Conservation (phyloP, 2,113 vertebrate genomes). For the Baryphthengus martii region DNA sequence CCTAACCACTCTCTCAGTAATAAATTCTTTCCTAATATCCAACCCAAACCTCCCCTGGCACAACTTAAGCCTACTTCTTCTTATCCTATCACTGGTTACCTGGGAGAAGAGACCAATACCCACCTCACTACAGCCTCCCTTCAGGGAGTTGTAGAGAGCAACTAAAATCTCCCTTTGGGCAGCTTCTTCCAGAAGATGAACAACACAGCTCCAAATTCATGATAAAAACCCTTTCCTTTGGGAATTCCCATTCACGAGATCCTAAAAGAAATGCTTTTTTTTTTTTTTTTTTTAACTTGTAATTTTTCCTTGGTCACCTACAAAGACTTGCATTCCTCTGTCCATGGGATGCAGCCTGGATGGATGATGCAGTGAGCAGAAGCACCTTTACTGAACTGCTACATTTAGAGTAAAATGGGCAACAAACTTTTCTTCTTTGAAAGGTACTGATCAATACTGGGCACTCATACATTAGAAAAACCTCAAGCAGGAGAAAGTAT, state of each 20-base stretch:
- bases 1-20: no score
- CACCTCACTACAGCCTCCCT: no score
- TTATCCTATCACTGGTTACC: no score
- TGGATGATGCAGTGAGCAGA: not conserved
- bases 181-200: slow-evolving; percentile 17
- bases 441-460: not conserved
- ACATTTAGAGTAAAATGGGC: not conserved
- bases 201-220: not conserved
- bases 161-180: no score
- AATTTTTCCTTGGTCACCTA: slow-evolving; percentile 24
- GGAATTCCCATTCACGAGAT: not conserved
- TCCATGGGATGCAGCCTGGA: not conserved
- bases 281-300: slow-evolving; percentile 38
- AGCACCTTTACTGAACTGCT: not conserved
- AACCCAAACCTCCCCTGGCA: no score
- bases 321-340: not conserved
- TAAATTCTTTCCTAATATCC: no score
- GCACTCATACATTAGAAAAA: slow-evolving; percentile 37
- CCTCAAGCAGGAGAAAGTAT: not conserved
- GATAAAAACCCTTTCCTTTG: slow-evolving; percentile 7
- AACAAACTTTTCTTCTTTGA: slow-evolving; percentile 16
- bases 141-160: no score
- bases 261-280: slow-evolving; percentile 5
- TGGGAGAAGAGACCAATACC: no score
- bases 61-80: no score